Conservation (phyloP, 2,888 invertebrate species). For the Tipula unca region DNA sequence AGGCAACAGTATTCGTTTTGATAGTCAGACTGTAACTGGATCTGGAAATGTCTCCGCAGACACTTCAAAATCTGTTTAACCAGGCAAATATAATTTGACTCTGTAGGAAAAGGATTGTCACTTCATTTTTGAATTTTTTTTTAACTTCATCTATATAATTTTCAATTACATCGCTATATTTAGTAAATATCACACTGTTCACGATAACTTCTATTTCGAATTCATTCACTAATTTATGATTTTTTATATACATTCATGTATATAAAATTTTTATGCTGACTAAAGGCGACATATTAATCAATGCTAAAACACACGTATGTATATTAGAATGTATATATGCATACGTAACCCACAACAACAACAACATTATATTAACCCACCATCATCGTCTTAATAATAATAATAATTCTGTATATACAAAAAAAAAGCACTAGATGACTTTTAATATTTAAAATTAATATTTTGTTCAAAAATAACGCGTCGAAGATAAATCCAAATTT, state of each 20-base stretch:
- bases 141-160: neutral
- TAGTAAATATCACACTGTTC: neutral
- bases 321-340: neutral
- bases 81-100: too few relatives aligned
- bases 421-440: neutral
- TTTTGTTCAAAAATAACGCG: neutral
- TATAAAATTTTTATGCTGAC: neutral
- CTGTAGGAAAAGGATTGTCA: too few relatives aligned
- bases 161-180: neutral
- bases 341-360: neutral
- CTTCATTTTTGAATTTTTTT: too few relatives aligned
- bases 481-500: neutral
- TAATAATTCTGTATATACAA: too few relatives aligned
- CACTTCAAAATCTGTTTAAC: too few relatives aligned
- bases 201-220: neutral
- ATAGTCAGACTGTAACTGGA: too few relatives aligned
- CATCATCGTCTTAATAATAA: neutral
- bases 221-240: neutral
- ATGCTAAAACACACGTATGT: neutral
- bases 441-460: neutral
- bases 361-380: neutral
- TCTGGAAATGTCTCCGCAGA: too few relatives aligned
- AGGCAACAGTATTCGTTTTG: too few relatives aligned
- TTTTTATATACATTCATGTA: too few relatives aligned
- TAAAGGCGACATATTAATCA: neutral